A percentile compares a stretch with the other conserved stretches of the same genome.
These are phyloP conservation scores for Thaumatotibia leucotreta DNA, from an alignment of 1,140 invertebrate species.

Conservation along the genomic window DNA sequence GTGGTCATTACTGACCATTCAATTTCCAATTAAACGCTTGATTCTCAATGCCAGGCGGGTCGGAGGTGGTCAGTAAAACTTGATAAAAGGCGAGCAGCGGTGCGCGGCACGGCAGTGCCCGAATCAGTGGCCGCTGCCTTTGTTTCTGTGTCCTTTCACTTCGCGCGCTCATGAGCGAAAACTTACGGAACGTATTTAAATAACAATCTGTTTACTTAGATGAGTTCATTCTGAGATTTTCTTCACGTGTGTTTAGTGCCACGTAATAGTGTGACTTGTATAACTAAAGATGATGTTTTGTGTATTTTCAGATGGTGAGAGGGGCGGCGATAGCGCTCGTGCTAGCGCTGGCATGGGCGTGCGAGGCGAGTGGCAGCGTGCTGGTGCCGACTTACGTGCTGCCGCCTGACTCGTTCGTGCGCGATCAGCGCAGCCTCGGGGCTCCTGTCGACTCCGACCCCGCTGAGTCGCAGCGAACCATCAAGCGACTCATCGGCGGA, in stretches of 20 bases:
- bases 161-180: constrained; percentile 51
- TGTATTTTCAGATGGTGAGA: constrained; percentile 74
- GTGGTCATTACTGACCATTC: constrained; percentile 58
- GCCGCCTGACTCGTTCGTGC: constrained; percentile 73
- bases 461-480: constrained; percentile 71
- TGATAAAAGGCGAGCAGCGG: constrained; percentile 69
- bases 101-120: constrained; percentile 59
- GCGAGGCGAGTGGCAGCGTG: constrained; percentile 58
- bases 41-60: constrained; percentile 71
- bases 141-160: constrained; percentile 70
- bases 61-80: constrained; percentile 62
- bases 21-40: constrained; percentile 75
- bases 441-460: constrained; percentile 41
- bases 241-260: constrained; percentile 15
- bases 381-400: constrained; percentile 73
- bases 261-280: constrained; percentile 23
- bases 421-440: constrained; percentile 68
- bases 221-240: constrained; percentile 50
- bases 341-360: constrained; percentile 66
- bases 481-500: constrained; percentile 79
- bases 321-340: constrained; percentile 67
- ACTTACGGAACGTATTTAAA: constrained; percentile 34
- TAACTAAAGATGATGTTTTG: constrained; percentile 59
- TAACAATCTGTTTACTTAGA: constrained; percentile 61
- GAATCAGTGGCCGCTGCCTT: constrained; percentile 54